Conservation (phyloP, 2,797 vertebrate genomes). For the Silurus lanzhouensis region DNA sequence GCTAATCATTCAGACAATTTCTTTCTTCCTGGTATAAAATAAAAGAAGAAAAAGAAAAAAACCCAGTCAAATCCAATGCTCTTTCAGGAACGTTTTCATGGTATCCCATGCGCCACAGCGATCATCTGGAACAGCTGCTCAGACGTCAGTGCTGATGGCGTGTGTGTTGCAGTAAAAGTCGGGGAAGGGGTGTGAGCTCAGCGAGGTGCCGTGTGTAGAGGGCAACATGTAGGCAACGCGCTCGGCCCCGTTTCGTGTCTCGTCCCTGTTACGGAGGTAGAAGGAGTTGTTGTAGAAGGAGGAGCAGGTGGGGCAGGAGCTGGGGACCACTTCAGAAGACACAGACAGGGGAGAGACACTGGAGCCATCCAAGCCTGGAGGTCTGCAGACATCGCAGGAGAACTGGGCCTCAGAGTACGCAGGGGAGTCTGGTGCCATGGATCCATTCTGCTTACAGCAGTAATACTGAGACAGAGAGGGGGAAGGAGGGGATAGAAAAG, state of each 20-base stretch:
- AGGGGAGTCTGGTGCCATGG: constrained; percentile 74
- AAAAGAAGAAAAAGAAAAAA: no score
- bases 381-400: constrained; percentile 87
- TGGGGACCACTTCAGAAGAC: constrained; percentile 65
- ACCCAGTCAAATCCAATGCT: neutral
- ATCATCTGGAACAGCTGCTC: constrained; percentile 52
- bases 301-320: constrained; percentile 86
- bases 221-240: constrained; percentile 84
- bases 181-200: constrained; percentile 76
- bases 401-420: constrained; percentile 77
- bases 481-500: neutral
- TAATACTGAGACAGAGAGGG: constrained; percentile 82
- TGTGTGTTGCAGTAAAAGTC: constrained; percentile 85
- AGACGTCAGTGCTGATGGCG: constrained; percentile 94
- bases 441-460: constrained; percentile 94
- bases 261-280: constrained; percentile 85
- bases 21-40: neutral
- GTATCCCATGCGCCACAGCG: constrained; percentile 21
- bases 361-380: constrained; percentile 75
- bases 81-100: neutral
- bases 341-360: constrained; percentile 67
- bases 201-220: constrained; percentile 75
- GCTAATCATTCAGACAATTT: neutral
- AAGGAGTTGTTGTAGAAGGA: constrained; percentile 87
- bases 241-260: constrained; percentile 88